Base-by-base conservation (phyloP, 2,113 vertebrate species). In the Notarius quadriscutis region DNA sequence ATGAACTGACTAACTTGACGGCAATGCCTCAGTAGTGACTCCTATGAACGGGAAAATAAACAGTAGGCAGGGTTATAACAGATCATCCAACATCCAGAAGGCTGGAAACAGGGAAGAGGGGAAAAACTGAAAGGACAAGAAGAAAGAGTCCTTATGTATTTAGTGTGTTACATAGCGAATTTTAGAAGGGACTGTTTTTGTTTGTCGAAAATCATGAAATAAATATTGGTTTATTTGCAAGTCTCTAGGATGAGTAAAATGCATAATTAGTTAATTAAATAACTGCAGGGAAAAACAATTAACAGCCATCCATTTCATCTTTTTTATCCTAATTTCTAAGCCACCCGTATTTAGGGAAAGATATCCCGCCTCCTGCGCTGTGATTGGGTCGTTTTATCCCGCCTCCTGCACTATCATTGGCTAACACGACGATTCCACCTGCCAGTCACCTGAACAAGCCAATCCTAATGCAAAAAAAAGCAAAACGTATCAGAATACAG, bases 1-100 rank as follows among this genome's bases (percentile, higher is more conserved):
- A 57, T 10, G 20, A 84, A 86, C 77, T 89, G 62, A 20, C 62
- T 48, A 4, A 83, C 14, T 62, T 63, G 88, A 20, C 86, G 14
- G 14, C 69, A 55, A 75, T 27, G 69, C 10, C 53, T 86, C 2
- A 78, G 50, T 20, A 55, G 53, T 20, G 62, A 71, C 2, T 27
- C 63, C 77, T 48, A 22, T 18, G 55, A 18, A 69, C 1, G 0
- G 41, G 12, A 57, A n/a, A 41, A 69, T 41, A 57, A 57, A 57
- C n/a, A 8, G 57, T 1, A 80, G 74, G 12, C 41, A 8, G 30
- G 8, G 63, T 67, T 67, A 67, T 10, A 2, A 6, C 30, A 8
- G 30, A 71, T 71, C 27, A 27, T 41, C 30, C 30, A 71, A 34
- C 30, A 12, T 34, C 10, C 67, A 18, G 5, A 17, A 71, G 63